Evolutionary conservation across 2,113 vertebrate species (phyloP).

Genomic region (Tyto alba): DNA sequence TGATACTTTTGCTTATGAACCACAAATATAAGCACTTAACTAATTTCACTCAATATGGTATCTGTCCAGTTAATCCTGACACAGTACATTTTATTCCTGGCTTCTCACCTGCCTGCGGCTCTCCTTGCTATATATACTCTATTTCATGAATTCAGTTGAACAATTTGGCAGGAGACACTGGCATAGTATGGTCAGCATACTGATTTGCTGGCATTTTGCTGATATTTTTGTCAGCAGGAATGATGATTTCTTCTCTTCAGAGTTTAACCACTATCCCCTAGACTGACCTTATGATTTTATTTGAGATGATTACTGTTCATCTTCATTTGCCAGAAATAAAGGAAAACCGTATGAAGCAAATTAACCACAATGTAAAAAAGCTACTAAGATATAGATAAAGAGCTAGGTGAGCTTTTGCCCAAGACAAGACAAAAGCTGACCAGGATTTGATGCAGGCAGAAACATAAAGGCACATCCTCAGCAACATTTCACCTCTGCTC

Average conservation of each 20-base stretch:
- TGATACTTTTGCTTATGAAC: not conserved
- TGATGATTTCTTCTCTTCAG: not conserved
- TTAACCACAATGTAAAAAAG: not conserved
- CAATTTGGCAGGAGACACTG: not conserved
- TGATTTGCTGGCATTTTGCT: not conserved
- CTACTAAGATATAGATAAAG: not conserved
- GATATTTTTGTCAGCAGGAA: not conserved
- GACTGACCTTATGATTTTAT: not conserved
- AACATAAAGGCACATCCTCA: not conserved
- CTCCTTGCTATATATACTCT: not conserved
- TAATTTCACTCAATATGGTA: not conserved
- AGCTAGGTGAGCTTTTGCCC: not conserved
- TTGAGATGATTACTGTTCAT: not conserved
- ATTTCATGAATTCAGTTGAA: not conserved
- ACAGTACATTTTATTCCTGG: not conserved
- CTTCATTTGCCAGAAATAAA: not conserved
- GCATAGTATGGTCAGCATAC: not conserved
- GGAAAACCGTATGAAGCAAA: not conserved
- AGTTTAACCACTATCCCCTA: not conserved
- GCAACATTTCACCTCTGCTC: not conserved
- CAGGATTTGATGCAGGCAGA: not conserved
- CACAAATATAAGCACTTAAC: not conserved
- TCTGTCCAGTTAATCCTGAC: not conserved
- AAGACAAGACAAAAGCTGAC: not conserved
- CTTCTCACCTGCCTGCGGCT: not conserved